phyloP scores from a whole-genome alignment of 2,113 vertebrate genomes.

The Myrmophylax atrothorax region DNA sequence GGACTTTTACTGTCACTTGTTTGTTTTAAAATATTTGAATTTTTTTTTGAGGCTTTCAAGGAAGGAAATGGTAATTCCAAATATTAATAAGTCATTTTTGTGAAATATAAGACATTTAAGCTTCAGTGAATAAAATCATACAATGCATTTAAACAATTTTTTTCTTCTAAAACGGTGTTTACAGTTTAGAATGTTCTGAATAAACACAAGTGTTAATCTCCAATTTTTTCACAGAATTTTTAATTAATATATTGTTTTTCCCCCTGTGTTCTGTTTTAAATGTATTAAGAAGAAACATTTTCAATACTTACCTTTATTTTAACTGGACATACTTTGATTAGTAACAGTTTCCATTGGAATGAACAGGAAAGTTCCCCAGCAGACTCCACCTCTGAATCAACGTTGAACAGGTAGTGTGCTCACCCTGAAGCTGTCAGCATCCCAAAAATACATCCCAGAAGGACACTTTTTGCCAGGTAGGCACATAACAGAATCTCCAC shows the following conservation, averaged over 20 bases:
- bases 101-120: background rate
- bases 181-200: background rate
- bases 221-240: background rate
- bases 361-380: background rate
- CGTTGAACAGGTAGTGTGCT: background rate
- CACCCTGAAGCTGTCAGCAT: background rate
- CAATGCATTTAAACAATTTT: background rate
- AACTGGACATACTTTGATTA: background rate
- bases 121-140: background rate
- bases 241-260: background rate
- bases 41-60: background rate
- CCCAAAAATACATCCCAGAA: background rate
- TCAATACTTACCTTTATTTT: background rate
- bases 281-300: background rate
- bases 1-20: background rate
- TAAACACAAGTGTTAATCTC: background rate
- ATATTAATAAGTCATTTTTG: background rate
- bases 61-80: background rate
- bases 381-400: background rate
- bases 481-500: background rate
- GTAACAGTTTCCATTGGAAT: background rate
- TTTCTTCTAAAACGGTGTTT: background rate
- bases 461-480: background rate
- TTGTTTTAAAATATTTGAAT: background rate
- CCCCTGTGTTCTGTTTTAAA: background rate